These are phyloP conservation scores for Drosophila tsacasi DNA, from an alignment of 1,140 invertebrate genomes.

Conservation along the genomic window DNA sequence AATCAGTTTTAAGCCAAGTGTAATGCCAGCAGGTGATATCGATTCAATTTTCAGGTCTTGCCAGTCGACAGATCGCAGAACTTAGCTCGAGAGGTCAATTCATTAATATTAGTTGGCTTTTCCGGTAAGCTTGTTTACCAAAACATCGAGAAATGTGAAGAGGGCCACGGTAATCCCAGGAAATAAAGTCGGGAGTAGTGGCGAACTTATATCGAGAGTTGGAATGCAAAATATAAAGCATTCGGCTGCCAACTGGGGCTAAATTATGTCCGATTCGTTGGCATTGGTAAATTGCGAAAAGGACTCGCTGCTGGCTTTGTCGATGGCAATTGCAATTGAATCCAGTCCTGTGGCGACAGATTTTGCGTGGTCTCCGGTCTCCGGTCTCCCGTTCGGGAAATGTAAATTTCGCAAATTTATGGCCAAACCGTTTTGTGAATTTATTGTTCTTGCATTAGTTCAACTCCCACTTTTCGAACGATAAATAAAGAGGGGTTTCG, in stretches of 20 bases:
- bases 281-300: slow-evolving; percentile 8
- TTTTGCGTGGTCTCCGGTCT: slow-evolving; percentile 26
- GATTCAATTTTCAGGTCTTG: slow-evolving; percentile 44
- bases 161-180: slow-evolving; percentile 10
- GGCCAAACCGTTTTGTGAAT: slow-evolving; percentile 36
- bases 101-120: slow-evolving; percentile 29
- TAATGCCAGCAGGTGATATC: slow-evolving; percentile 65
- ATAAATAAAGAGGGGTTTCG: slow-evolving; percentile 9
- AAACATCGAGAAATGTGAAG: slow-evolving; percentile 12
- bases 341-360: slow-evolving; percentile 28
- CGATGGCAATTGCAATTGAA: slow-evolving; percentile 37
- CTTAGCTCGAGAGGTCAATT: slow-evolving; percentile 30
- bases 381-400: slow-evolving; percentile 12
- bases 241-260: slow-evolving; percentile 47
- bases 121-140: slow-evolving; percentile 14
- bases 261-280: slow-evolving; percentile 52
- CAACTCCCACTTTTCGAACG: slow-evolving; percentile 18
- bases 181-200: background rate
- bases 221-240: slow-evolving; percentile 35
- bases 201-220: slow-evolving; percentile 31
- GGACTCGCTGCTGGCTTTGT: slow-evolving; percentile 9
- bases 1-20: slow-evolving; percentile 67
- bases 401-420: slow-evolving; percentile 59
- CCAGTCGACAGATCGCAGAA: slow-evolving; percentile 1
- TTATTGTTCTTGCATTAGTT: slow-evolving; percentile 44